Conservation (phyloP, 2,888 invertebrate species). For the Eugnorisma glareosa region DNA sequence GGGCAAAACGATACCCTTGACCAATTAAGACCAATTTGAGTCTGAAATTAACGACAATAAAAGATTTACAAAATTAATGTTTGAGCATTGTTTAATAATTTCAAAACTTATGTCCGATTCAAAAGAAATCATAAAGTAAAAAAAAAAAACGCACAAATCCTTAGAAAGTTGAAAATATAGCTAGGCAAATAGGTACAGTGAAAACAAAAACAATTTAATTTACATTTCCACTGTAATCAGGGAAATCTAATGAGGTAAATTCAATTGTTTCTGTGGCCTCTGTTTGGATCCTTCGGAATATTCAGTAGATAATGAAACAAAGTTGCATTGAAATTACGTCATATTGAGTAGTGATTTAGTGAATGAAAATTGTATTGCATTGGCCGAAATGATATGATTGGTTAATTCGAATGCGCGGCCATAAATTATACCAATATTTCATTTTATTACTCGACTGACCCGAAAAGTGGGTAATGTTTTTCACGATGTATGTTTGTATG, state of each 20-base stretch:
- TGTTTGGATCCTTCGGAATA: slow-evolving; percentile 32
- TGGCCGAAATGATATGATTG: background rate
- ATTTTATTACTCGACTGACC: too few relatives aligned
- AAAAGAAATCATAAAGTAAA: background rate
- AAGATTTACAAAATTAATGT: background rate
- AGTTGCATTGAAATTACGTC: slow-evolving; percentile 43
- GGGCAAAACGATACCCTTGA: background rate
- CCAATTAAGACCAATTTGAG: background rate
- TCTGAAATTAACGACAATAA: background rate
- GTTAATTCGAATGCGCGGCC: slow-evolving; percentile 9
- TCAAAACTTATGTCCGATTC: background rate
- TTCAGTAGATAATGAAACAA: slow-evolving; percentile 52
- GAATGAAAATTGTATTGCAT: slow-evolving; percentile 31
- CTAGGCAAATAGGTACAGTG: background rate
- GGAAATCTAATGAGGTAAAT: slow-evolving; percentile 40
- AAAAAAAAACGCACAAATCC: background rate
- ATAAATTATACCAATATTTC: background rate
- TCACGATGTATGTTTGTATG: too few relatives aligned
- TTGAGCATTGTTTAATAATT: background rate
- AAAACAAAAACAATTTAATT: slow-evolving; percentile 29
- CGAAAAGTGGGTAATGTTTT: too few relatives aligned
- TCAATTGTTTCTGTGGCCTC: slow-evolving; percentile 48
- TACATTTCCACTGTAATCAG: slow-evolving; percentile 44
- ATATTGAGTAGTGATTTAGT: slow-evolving; percentile 13
- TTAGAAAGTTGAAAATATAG: background rate